Base-by-base conservation (phyloP, 2,797 vertebrate genomes). In the Scolopax bukidnonensis region DNA sequence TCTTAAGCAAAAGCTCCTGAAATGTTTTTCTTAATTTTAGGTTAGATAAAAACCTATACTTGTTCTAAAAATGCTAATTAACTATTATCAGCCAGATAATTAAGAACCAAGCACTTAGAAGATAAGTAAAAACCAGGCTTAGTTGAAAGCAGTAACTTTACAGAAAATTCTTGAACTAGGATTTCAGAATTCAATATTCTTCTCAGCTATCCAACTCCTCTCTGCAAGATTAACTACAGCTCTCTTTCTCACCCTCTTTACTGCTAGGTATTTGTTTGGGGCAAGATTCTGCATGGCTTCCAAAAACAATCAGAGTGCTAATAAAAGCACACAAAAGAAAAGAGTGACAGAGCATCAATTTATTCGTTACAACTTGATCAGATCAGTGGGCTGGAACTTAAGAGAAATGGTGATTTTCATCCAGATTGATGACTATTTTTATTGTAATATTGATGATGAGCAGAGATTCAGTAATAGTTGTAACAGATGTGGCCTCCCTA, bases 401-500 rank as follows among this genome's bases (percentile, higher is more conserved):
- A 93, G 95, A 95, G 70, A 94, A 95, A 70, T 60, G 14, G 51
- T 84, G 89, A 92, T 95, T 93, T 93, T 94, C 87, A 95, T 95
- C 67, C 84, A 97, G 96, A 98, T 96, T 96, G 95, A 97, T 97
- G 94, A 91, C 81, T 95, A 77, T 97, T 98, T 97, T 97, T 96
- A 88, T 97, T 97, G 82, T 87, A 95, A 96, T 87, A 89, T 89
- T 95, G 95, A 92, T 96, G 82, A 97, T 95, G 33, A 4, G 84
- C 94, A 87, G 93, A 91, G 82, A 82, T 57, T 93, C 77, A 56
- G 67, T 96, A 97, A 98, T 96, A 84, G 38, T 63, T 97, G 89
- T 96, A 98, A 93, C 98, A 98, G 97, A 98, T 98, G 98, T 97
- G 96, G 92, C 96, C 88, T 94, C 77, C 68, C 87, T 92, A 70